A percentile compares a stretch with the other conserved stretches of the same genome.
phyloP scores from a whole-genome alignment of 1,140 invertebrate species.

The Mycetomoellerius zeteki region DNA sequence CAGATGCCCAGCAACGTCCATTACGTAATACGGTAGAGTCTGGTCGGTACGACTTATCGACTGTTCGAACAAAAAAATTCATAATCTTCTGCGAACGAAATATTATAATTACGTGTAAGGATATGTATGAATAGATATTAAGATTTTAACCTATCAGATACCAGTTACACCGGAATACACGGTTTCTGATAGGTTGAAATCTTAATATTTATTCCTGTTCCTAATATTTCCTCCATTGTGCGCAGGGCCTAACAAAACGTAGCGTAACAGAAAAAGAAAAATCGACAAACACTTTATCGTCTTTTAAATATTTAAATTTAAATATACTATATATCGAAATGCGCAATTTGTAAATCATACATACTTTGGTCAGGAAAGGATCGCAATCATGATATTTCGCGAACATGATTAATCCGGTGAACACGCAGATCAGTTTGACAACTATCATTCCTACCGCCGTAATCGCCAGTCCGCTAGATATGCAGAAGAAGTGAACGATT shows the following conservation, averaged over 20 bases:
- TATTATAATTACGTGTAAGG: not conserved
- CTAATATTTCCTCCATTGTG: no score
- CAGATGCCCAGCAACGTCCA: constrained; percentile 87
- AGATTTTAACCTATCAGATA: no score
- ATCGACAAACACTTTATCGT: no score
- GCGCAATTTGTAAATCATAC: not conserved
- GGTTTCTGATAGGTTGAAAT: no score
- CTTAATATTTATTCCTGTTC: no score
- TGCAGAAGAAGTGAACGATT: not conserved
- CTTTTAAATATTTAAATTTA: no score
- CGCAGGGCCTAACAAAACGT: no score
- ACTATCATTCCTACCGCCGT: constrained; percentile 83
- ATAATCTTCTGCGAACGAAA: not conserved
- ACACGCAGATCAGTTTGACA: constrained; percentile 78
- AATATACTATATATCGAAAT: no score
- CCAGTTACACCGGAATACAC: no score
- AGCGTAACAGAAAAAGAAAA: no score
- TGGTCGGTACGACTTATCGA: constrained; percentile 84
- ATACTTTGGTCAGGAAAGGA: constrained; percentile 84
- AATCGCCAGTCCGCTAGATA: constrained; percentile 78
- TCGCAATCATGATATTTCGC: constrained; percentile 89
- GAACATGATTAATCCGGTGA: constrained; percentile 88
- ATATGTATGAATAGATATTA: no score
- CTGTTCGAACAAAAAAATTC: constrained; percentile 48
- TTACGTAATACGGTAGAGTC: constrained; percentile 88